Conservation (phyloP, 2,113 vertebrate species). For the Arvicanthis niloticus region DNA sequence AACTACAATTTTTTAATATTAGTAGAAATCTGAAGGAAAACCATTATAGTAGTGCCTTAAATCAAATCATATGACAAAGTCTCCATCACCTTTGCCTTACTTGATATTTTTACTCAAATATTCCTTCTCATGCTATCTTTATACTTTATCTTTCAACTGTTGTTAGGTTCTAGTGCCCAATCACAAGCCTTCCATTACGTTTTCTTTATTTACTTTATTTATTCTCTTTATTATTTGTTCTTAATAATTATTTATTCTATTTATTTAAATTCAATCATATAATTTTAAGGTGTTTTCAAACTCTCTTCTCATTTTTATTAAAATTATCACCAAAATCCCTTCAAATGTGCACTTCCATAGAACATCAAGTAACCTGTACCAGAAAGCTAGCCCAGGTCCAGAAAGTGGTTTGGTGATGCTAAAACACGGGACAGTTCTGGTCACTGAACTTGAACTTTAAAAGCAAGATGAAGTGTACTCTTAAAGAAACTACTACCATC, state of each 20-base stretch:
- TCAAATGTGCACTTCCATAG: not conserved
- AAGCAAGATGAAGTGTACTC: not conserved
- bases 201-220: conserved; percentile 9
- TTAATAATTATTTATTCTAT: not conserved
- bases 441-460: not conserved
- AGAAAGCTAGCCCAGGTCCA: not conserved
- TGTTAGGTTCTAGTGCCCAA: not conserved
- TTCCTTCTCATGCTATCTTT: not conserved
- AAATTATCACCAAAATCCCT: not conserved
- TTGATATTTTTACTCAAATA: conserved; percentile 59
- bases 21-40: conserved; percentile 51
- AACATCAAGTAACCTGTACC: not conserved
- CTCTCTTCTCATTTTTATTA: not conserved
- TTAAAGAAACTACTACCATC: not conserved
- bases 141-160: not conserved
- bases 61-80: conserved; percentile 56
- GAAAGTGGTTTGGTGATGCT: not conserved
- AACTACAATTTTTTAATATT: conserved; percentile 56
- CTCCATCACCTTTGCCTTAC: not conserved
- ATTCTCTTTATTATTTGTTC: not conserved
- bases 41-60: conserved; percentile 50
- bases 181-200: conserved; percentile 19
- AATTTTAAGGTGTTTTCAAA: conserved; percentile 19
- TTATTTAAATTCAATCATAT: not conserved
- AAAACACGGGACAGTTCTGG: not conserved